These are phyloP conservation scores for Micronycteris hirsuta DNA, from an alignment of 2,113 vertebrate genomes.

Conservation along the genomic window DNA sequence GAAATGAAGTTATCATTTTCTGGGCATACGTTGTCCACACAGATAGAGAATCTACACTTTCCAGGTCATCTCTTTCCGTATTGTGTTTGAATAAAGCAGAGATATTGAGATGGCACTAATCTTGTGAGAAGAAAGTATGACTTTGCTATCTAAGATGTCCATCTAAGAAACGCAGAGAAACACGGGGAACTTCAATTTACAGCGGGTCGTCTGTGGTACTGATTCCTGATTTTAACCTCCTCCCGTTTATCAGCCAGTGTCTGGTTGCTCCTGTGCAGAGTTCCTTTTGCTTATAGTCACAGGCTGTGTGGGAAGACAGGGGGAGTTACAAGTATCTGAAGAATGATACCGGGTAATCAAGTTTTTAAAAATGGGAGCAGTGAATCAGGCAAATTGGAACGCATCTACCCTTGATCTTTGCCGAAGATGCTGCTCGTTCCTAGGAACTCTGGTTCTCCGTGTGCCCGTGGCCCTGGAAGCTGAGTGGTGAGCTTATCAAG, in stretches of 20 bases:
- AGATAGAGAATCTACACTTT: neutral
- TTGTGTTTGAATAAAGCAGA: neutral
- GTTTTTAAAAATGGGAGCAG: neutral
- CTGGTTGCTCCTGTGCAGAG: neutral
- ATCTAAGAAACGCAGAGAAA: neutral
- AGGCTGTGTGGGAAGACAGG: neutral
- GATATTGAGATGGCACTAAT: neutral
- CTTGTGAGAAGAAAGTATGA: neutral
- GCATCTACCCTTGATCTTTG: neutral
- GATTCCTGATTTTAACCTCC: neutral
- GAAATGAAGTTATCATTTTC: constrained; percentile 32
- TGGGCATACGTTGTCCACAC: neutral
- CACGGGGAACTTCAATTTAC: neutral
- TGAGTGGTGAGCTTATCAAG: neutral
- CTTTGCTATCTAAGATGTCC: neutral
- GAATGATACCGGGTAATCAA: neutral
- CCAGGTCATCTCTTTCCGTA: neutral
- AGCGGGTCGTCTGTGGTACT: neutral
- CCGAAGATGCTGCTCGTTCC: neutral
- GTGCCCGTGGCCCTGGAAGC: neutral
- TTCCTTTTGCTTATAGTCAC: neutral
- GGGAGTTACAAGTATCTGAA: neutral
- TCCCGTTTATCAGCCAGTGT: neutral
- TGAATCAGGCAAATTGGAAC: neutral
- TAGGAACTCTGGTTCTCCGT: too few relatives aligned